phyloP scores from a whole-genome alignment of 2,888 invertebrate genomes.

The Troides oblongomaculatus region DNA sequence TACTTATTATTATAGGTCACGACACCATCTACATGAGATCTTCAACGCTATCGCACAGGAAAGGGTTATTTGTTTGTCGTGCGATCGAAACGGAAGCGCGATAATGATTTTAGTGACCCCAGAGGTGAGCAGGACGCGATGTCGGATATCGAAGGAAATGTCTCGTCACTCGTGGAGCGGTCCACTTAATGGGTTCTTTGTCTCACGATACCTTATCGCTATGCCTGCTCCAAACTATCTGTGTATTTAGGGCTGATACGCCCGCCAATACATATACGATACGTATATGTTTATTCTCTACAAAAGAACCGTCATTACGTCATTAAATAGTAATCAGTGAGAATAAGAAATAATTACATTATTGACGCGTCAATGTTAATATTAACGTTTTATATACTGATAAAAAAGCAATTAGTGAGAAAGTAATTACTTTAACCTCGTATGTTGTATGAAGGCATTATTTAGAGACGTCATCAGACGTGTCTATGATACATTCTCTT shows the following conservation, averaged over 20 bases:
- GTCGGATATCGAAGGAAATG: slow-evolving; percentile 76
- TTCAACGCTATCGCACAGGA: slow-evolving; percentile 28
- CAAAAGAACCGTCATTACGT: slow-evolving; percentile 26
- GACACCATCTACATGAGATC: slow-evolving; percentile 11
- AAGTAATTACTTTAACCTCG: slow-evolving; percentile 26
- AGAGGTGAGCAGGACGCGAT: slow-evolving; percentile 65
- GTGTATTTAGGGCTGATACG: slow-evolving; percentile 45
- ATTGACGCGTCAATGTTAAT: slow-evolving; percentile 25
- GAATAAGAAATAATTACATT: slow-evolving; percentile 26
- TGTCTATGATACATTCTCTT: not conserved
- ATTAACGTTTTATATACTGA: slow-evolving; percentile 23
- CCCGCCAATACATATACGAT: not conserved
- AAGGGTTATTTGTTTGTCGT: slow-evolving; percentile 32
- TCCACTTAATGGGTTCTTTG: slow-evolving; percentile 76
- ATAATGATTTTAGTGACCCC: slow-evolving; percentile 73
- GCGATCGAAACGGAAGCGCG: slow-evolving; percentile 60
- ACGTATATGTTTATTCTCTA: slow-evolving; percentile 1
- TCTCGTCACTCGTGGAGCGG: slow-evolving; percentile 67
- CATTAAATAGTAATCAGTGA: slow-evolving; percentile 24
- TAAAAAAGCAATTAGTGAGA: slow-evolving; percentile 21
- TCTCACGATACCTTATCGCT: slow-evolving; percentile 73
- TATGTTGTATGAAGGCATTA: slow-evolving; percentile 41
- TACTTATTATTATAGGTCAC: not conserved
- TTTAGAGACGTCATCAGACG: slow-evolving; percentile 35
- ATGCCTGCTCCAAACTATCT: slow-evolving; percentile 32